Evolutionary conservation across 2,888 invertebrate genomes (phyloP).

Genomic region (Caradrina clavipalpis): DNA sequence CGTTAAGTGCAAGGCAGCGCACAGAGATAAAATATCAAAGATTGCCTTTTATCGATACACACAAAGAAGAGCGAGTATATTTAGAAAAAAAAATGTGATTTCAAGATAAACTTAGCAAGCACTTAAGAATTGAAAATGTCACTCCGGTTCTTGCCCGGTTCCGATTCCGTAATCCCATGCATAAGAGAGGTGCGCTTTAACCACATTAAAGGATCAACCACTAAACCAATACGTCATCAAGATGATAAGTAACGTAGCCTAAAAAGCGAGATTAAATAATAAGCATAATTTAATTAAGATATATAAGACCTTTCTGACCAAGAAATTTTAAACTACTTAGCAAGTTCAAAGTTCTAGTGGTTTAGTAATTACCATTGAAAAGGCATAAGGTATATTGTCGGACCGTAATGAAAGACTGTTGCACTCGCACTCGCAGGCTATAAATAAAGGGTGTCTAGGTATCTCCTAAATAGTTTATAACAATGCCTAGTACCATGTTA

Average conservation of each 20-base stretch:
- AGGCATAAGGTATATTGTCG: constrained; percentile 11
- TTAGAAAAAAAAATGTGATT: too few species aligned
- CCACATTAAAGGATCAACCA: too few species aligned
- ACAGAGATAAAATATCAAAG: background rate
- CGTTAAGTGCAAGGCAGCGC: background rate
- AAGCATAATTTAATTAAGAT: background rate
- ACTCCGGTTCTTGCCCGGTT: too few species aligned
- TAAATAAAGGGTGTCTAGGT: constrained; percentile 33
- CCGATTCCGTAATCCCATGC: too few species aligned
- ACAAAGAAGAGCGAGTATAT: too few species aligned
- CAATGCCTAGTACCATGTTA: constrained; percentile 41
- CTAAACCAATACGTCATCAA: too few species aligned
- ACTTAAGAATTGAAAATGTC: too few species aligned
- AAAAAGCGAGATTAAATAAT: background rate
- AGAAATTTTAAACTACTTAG: background rate
- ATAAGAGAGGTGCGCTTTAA: too few species aligned
- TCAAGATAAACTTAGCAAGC: too few species aligned
- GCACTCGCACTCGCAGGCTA: constrained; percentile 24
- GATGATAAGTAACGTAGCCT: background rate
- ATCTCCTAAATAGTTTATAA: constrained; percentile 35
- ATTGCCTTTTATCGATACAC: background rate
- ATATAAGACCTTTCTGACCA: background rate
- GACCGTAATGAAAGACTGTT: constrained; percentile 26
- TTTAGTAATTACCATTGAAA: constrained; percentile 33
- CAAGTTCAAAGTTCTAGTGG: constrained; percentile 6